Base-by-base conservation (phyloP, 2,888 invertebrate genomes). In the Eristalis pertinax region DNA sequence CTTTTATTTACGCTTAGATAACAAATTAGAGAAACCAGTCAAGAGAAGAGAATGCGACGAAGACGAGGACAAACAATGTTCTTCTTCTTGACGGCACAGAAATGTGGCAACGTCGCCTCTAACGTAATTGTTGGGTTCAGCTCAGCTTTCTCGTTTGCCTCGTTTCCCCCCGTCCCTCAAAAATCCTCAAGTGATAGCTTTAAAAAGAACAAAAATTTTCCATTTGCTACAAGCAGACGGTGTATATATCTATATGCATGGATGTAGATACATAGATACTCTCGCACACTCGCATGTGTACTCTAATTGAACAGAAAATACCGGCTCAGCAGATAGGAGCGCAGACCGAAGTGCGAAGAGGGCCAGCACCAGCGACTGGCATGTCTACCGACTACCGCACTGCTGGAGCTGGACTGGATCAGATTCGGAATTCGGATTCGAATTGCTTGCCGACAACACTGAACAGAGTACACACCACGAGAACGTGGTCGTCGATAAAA, bases 241-340 rank as follows among this genome's bases (percentile, higher is more conserved):
- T 64, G 32, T 26, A 62, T 8, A 32, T 29, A 29, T 4, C 5
- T 29, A 29, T 29, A 4, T 26, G 29, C 29, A 29, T 32, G 32
- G 7, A 32, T 32, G 32, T 5, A 50, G 19, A 50, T n/a, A 50
- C 50, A 50, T 29, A 10, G 19, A 2, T 69, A 58, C 60, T 43
- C 43, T 24, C 35, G 65, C n/a, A 43, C 50, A 50, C 50, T 19
- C 19, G 19, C 50, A 13, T 72, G 35, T 79, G 8, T 79, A 72
- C 79, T 79, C 65, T 73, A 79, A 79, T 79, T 79, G 79, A 65
- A 79, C 69, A 79, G 24, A 73, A 72, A 73, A 79, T 79, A 79
- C 79, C 72, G 79, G 72, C 72, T 79, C 67, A 79, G n/a, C 41
- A 22, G 22, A 73, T 41, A 15, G 50, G 8, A 19, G 50, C 7